Evolutionary conservation across 2,113 vertebrate species (phyloP).

Genomic region (Callopanchax toddi): DNA sequence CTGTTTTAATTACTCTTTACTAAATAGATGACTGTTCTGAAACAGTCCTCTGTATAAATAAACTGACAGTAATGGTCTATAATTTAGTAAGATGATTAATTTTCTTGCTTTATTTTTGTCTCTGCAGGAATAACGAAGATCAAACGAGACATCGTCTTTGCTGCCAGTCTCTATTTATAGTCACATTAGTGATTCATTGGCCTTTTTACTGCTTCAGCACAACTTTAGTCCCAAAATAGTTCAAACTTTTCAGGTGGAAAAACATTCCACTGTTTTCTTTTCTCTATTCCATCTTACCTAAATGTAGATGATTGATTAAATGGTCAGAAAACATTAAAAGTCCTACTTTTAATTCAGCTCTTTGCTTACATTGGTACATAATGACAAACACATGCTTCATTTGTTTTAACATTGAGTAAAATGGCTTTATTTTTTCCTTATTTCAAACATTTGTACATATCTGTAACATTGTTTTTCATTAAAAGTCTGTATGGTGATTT

Average conservation of each 20-base stretch:
- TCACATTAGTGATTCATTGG: neutral
- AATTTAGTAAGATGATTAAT: neutral
- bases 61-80: too few species aligned
- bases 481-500: constrained; percentile 79
- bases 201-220: neutral
- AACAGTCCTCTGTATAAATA: neutral
- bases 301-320: neutral
- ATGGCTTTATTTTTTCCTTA: constrained; percentile 56
- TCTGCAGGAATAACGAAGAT: constrained; percentile 94
- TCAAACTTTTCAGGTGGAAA: too few species aligned
- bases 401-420: constrained; percentile 38
- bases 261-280: too few species aligned
- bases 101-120: neutral
- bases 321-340: constrained; percentile 11
- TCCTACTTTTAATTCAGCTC: constrained; percentile 28
- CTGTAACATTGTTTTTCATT: constrained; percentile 84
- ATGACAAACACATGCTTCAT: constrained; percentile 4
- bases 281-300: too few species aligned
- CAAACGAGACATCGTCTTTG: constrained; percentile 98
- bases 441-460: constrained; percentile 85
- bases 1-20: neutral
- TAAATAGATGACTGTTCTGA: neutral
- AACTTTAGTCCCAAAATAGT: neutral
- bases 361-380: constrained; percentile 15
- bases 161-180: constrained; percentile 96